Evolutionary conservation across 2,888 invertebrate species (phyloP), one percentile per base, ranked within the genome.

Genomic region (Cheilosia urbana): DNA sequence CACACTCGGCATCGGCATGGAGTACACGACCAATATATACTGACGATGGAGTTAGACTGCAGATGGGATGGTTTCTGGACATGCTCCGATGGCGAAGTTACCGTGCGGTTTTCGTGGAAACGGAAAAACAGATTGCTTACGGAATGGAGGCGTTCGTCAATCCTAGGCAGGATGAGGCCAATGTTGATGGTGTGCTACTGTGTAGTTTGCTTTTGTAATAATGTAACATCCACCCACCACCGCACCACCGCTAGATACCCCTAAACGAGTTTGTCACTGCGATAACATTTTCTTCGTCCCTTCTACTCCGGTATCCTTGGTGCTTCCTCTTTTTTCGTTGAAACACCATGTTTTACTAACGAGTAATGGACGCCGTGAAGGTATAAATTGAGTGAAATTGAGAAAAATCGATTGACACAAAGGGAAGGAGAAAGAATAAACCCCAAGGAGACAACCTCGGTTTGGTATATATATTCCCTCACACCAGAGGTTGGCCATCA

Each of bases 331-430:
- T 69, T 65, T 30, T 5, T 51, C 40, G 47, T 53, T 69, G 42
- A 53, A 65, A 65, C 47, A 55, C 53, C 40, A 80, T 66, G 66
- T 76, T 71, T 63, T 72, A 62, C 79, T 71, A 76, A 84, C 66
- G 60, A 77, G 71, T 72, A 57, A 79, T 53, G 65, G 71, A 42
- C 69, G 11, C 51, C 42, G 30, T 68, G n/a, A 57, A 73, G 68
- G 63, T 84, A 79, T 71, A 80, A 76, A 81, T 85, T 85, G 71
- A 68, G 63, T 51, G 57, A 68, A 85, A 68, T 81, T 51, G 66
- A 76, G 81, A 81, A 85, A 80, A 85, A 85, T 85, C 81, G 85
- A 85, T 85, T 80, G 81, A 77, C 76, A 81, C 71, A 45, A 68
- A 45, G 47, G 58, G 45, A 62, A 17, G 37, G 13, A 13, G 4